These are phyloP conservation scores for Nasonia longicornis DNA, from an alignment of 1,140 invertebrate species.

Conservation along the genomic window DNA sequence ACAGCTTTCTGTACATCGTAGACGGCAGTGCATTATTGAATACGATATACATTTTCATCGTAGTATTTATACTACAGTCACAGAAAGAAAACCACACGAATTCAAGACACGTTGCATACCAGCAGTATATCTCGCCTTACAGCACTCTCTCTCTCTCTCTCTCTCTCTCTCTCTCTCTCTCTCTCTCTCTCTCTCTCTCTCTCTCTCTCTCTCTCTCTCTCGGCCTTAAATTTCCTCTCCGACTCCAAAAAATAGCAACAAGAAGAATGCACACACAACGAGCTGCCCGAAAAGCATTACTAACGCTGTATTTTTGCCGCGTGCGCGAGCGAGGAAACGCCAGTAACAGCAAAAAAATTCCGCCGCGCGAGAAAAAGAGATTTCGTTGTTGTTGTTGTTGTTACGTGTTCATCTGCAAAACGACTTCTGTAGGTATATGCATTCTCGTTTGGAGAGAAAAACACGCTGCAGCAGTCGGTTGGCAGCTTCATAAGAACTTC, in stretches of 20 bases:
- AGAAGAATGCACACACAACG: not conserved
- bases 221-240: not conserved
- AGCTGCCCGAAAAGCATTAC: not conserved
- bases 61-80: too few relatives aligned
- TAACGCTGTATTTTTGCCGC: not conserved
- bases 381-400: slow-evolving; percentile 18
- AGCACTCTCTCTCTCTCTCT: too few relatives aligned
- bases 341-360: not conserved
- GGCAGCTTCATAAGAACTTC: slow-evolving; percentile 21
- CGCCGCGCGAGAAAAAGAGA: not conserved
- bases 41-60: too few relatives aligned
- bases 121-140: not conserved
- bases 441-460: not conserved
- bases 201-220: not conserved
- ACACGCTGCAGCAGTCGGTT: not conserved
- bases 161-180: too few relatives aligned
- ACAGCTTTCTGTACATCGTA: too few relatives aligned
- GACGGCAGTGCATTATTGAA: too few relatives aligned
- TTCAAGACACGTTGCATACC: not conserved
- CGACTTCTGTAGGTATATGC: slow-evolving; percentile 16
- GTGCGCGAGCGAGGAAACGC: not conserved
- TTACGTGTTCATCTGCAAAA: slow-evolving; percentile 28
- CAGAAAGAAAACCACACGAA: not conserved
- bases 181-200: too few relatives aligned
- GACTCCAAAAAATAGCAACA: not conserved